Evolutionary conservation across 2,797 vertebrate species (phyloP).

Genomic region (Galago senegalensis): DNA sequence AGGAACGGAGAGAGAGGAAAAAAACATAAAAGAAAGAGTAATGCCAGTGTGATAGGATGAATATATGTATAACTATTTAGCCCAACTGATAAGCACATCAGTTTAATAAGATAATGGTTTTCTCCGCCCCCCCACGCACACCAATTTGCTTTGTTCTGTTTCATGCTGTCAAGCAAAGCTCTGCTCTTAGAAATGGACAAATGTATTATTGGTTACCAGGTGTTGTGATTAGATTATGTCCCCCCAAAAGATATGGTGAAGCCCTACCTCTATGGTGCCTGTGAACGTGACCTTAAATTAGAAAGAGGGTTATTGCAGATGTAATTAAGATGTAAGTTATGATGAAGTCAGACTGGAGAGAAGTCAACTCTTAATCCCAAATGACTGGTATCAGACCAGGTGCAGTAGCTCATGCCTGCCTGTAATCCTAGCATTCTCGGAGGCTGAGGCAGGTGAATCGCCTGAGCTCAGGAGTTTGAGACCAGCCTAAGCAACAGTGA

Average conservation of each 20-base stretch:
- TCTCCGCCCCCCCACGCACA: neutral
- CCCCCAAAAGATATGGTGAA: slow-evolving; percentile 26
- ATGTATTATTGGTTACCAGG: neutral
- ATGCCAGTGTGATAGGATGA: neutral
- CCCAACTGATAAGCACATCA: slow-evolving; percentile 36
- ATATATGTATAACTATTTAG: neutral
- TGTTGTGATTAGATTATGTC: neutral
- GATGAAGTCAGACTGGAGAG: neutral
- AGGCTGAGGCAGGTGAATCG: too few species aligned
- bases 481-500: too few species aligned
- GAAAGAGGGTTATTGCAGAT: slow-evolving; percentile 11
- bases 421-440: too few species aligned
- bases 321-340: slow-evolving; percentile 16
- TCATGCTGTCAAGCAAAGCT: slow-evolving; percentile 47
- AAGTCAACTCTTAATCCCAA: neutral
- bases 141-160: slow-evolving; percentile 50
- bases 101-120: slow-evolving; percentile 42
- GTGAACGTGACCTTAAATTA: slow-evolving; percentile 19
- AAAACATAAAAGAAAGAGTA: neutral
- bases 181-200: slow-evolving; percentile 19
- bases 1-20: too few species aligned
- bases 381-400: neutral
- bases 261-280: neutral
- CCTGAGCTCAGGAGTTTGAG: too few species aligned
- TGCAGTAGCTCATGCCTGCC: too few species aligned